A percentile compares a stretch with the other conserved stretches of the same genome.
Conservation (phyloP, 2,113 vertebrate genomes). For the Podilymbus podiceps region DNA sequence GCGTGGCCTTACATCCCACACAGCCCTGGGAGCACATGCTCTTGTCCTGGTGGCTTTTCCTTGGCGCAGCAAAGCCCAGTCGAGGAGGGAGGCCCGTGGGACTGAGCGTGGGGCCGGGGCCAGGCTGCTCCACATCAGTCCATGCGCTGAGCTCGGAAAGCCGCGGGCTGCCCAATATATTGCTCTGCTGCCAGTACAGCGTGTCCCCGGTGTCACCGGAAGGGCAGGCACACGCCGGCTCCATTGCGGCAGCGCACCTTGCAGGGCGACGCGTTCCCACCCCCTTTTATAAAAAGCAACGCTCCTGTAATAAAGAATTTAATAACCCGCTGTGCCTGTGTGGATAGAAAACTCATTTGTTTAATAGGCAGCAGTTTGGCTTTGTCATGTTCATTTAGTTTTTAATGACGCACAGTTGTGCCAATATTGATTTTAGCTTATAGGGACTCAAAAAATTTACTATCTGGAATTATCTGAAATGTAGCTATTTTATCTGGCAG, state of each 20-base stretch:
- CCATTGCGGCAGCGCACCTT: not conserved
- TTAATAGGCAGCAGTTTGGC: slow-evolving; percentile 79
- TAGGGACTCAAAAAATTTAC: slow-evolving; percentile 81
- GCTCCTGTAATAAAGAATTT: slow-evolving; percentile 76
- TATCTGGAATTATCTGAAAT: slow-evolving; percentile 73
- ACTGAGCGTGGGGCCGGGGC: not conserved
- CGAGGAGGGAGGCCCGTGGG: fast-evolving
- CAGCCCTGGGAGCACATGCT: fast-evolving
- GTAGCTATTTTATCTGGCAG: slow-evolving; percentile 44
- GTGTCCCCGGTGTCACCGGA: not conserved
- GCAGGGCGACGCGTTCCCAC: not conserved
- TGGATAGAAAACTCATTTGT: slow-evolving; percentile 78
- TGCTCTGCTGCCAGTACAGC: not conserved
- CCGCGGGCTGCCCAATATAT: fast-evolving
- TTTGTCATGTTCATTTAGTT: slow-evolving; percentile 83
- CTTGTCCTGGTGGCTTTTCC: not conserved
- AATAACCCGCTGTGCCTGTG: slow-evolving; percentile 76
- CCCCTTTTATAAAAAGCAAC: slow-evolving; percentile 11
- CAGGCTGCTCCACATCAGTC: fast-evolving
- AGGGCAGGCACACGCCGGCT: not conserved
- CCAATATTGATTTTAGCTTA: slow-evolving; percentile 86
- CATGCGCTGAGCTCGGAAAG: fast-evolving
- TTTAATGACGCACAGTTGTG: slow-evolving; percentile 83
- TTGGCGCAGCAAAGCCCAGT: fast-evolving
- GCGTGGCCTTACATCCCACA: fast-evolving